Conservation (phyloP, 2,797 vertebrate species). For the Cyprinella venusta region DNA sequence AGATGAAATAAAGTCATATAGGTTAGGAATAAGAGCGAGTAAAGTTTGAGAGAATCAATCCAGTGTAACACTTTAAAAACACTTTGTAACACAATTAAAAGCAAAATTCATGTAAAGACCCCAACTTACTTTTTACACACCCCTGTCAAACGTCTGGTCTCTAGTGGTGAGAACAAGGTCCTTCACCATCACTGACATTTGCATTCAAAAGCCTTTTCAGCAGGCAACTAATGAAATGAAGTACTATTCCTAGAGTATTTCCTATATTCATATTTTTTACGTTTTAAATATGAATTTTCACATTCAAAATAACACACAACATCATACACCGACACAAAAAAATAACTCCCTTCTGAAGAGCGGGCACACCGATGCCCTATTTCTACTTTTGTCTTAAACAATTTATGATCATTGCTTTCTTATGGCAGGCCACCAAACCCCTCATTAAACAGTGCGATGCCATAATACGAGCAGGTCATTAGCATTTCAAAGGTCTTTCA, state of each 20-base stretch:
- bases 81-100: no score
- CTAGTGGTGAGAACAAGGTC: constrained; percentile 67
- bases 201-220: constrained; percentile 78
- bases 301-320: not conserved
- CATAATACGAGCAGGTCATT: constrained; percentile 72
- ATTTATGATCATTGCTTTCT: constrained; percentile 74
- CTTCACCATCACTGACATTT: constrained; percentile 77
- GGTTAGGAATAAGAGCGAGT: no score
- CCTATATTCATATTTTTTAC: not conserved
- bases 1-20: no score
- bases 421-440: constrained; percentile 79
- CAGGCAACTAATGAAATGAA: constrained; percentile 64
- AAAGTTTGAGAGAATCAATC: no score
- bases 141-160: constrained; percentile 45
- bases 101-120: no score
- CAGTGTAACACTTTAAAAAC: no score
- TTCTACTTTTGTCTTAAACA: constrained; percentile 75
- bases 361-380: constrained; percentile 66
- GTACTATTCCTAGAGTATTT: constrained; percentile 4
- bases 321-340: not conserved
- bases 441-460: constrained; percentile 75
- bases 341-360: constrained; percentile 60
- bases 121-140: no score
- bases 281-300: constrained; percentile 59
- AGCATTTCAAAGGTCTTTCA: constrained; percentile 80